phyloP scores from a whole-genome alignment of 2,113 vertebrate species.

The Pangasianodon gigas region DNA sequence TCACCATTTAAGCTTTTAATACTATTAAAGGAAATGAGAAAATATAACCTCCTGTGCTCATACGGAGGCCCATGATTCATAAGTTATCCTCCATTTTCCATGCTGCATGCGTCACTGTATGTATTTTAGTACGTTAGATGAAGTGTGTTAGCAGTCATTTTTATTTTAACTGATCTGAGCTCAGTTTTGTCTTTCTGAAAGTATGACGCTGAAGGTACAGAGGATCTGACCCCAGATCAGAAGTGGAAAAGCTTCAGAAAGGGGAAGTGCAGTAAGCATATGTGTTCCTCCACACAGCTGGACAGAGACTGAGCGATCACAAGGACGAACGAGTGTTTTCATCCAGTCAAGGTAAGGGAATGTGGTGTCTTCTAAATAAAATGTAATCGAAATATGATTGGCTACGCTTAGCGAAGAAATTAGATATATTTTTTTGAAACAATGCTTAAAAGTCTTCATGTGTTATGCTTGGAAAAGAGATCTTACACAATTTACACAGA shows the following conservation, averaged over 20 bases:
- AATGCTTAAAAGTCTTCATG: background rate
- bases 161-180: background rate
- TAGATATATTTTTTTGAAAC: too few species aligned
- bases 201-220: background rate
- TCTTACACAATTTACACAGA: background rate
- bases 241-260: background rate
- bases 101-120: too few species aligned
- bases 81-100: background rate
- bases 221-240: slow-evolving; percentile 16
- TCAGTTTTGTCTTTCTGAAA: background rate
- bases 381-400: background rate
- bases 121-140: background rate
- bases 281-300: background rate
- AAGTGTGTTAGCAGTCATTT: background rate
- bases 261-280: slow-evolving; percentile 19
- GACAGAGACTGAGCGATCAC: background rate
- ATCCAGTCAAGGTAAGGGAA: background rate
- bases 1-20: background rate
- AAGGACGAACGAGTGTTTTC: background rate
- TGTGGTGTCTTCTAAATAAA: background rate
- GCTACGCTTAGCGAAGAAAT: background rate
- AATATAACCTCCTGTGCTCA: background rate
- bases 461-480: background rate
- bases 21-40: background rate
- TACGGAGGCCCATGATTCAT: background rate